A percentile compares a stretch with the other conserved stretches of the same genome.
These are phyloP conservation scores for Botia kubotai DNA, from an alignment of 2,797 vertebrate genomes.

Conservation along the genomic window DNA sequence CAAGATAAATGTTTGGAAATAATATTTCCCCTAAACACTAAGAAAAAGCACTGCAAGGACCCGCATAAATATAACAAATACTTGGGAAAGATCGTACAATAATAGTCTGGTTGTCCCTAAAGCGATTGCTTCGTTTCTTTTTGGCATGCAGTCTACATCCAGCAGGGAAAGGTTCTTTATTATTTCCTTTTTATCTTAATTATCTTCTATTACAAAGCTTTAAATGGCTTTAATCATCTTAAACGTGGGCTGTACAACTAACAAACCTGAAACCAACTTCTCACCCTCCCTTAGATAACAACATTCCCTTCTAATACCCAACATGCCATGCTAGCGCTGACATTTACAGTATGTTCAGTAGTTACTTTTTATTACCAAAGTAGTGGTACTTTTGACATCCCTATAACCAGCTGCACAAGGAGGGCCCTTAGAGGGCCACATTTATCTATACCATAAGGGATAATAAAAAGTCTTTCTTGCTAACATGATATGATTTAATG, in stretches of 20 bases:
- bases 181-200: neutral
- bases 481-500: conserved; percentile 5
- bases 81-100: conserved; percentile 3
- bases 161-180: neutral
- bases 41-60: neutral
- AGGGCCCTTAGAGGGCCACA: neutral
- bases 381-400: neutral
- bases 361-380: neutral
- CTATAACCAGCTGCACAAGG: neutral
- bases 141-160: conserved; percentile 18
- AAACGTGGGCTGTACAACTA: neutral
- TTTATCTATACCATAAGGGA: conserved; percentile 2
- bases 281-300: neutral
- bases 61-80: neutral
- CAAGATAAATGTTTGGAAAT: neutral
- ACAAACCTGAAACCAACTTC: neutral
- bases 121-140: conserved; percentile 11
- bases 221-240: conserved; percentile 3
- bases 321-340: neutral
- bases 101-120: conserved; percentile 5
- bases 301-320: neutral
- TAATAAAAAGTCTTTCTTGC: neutral
- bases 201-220: conserved; percentile 1
- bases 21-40: neutral
- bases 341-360: neutral